Evolutionary conservation across 2,888 invertebrate genomes (phyloP).

Genomic region (Drosophila phalerata): DNA sequence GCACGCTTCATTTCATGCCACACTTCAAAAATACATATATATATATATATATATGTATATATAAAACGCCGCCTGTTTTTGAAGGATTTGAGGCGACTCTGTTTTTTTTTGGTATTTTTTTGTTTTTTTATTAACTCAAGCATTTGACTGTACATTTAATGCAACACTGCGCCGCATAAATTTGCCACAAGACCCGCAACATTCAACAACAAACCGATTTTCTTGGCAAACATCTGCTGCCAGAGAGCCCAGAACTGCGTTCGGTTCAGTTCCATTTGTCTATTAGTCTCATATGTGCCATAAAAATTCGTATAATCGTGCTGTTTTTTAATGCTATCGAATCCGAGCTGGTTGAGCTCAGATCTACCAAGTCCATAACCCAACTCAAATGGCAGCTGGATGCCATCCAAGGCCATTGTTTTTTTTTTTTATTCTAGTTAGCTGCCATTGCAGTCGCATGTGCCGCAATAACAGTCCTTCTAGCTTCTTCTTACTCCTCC

Average conservation of each 20-base stretch:
- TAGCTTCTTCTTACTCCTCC: conserved; percentile 8
- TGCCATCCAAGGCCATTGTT: conserved; percentile 78
- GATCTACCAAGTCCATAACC: conserved; percentile 19
- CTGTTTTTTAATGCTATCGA: conserved; percentile 56
- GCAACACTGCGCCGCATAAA: conserved; percentile 81
- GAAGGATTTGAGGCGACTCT: conserved; percentile 57
- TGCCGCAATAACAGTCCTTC: conserved; percentile 46
- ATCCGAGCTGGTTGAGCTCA: conserved; percentile 15
- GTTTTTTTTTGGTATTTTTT: background rate
- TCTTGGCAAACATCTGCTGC: conserved; percentile 56
- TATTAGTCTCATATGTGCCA: conserved; percentile 80
- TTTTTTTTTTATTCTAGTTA: conserved; percentile 67
- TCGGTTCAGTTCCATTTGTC: conserved; percentile 37
- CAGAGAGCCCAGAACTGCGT: background rate
- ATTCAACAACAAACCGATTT: conserved; percentile 26
- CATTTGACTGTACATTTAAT: conserved; percentile 79
- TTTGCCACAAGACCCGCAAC: conserved; percentile 46
- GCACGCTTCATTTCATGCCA: conserved; percentile 71
- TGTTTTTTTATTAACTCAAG: conserved; percentile 71
- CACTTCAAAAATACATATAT: conserved; percentile 52
- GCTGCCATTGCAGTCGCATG: conserved; percentile 66
- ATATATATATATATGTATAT: background rate
- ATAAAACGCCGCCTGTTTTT: conserved; percentile 50
- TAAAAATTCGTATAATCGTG: conserved; percentile 77
- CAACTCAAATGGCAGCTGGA: conserved; percentile 67